These are phyloP conservation scores for Cecidostiba fungosa DNA, from an alignment of 2,888 invertebrate species.

Conservation along the genomic window DNA sequence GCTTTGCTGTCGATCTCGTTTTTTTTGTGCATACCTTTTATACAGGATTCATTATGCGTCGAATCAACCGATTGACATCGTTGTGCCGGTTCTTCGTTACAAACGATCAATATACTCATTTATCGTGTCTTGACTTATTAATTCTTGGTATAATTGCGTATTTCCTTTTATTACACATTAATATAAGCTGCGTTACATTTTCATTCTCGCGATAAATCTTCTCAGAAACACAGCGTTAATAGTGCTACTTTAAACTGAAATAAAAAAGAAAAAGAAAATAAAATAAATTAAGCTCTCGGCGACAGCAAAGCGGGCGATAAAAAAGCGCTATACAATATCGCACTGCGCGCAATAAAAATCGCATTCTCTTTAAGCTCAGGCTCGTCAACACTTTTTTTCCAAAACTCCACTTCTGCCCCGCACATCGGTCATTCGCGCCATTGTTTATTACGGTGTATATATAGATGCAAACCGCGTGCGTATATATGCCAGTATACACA, in stretches of 20 bases:
- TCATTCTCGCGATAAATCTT: neutral
- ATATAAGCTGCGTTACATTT: too few species aligned
- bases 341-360: neutral
- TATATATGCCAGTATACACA: neutral
- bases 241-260: neutral
- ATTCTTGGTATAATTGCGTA: neutral
- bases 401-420: neutral
- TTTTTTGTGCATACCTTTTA: too few species aligned
- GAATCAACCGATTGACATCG: neutral
- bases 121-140: neutral
- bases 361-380: neutral
- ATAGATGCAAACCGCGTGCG: too few species aligned
- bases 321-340: neutral
- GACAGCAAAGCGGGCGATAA: neutral
- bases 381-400: neutral
- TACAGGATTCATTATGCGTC: neutral
- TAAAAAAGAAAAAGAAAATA: too few species aligned
- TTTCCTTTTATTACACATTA: neutral
- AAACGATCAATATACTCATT: too few species aligned
- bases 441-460: constrained; percentile 33
- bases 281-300: neutral
- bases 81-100: neutral
- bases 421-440: neutral
- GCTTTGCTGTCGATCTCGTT: too few species aligned
- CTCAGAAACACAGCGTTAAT: neutral